A percentile compares a stretch with the other conserved stretches of the same genome.
Conservation (phyloP, 2,113 vertebrate species). For the Lathamus discolor region DNA sequence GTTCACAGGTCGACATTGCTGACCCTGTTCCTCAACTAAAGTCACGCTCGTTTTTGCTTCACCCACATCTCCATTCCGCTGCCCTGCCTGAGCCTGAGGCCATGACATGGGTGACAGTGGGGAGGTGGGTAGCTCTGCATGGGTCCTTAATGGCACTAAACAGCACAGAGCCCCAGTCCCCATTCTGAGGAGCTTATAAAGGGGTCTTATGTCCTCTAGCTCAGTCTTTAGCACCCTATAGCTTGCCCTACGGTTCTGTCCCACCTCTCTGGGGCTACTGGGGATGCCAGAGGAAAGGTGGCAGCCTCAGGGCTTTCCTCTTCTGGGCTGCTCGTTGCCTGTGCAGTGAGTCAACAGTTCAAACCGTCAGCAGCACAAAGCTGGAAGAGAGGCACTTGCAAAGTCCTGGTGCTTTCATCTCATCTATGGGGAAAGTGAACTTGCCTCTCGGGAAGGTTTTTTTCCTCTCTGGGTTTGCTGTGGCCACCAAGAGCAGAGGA, state of each 20-base stretch:
- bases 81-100: neutral
- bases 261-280: neutral
- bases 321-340: neutral
- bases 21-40: neutral
- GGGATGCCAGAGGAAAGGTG: neutral
- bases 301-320: neutral
- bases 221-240: neutral
- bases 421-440: neutral
- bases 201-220: neutral
- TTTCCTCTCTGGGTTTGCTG: neutral
- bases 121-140: neutral
- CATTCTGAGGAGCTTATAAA: neutral
- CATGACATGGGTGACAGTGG: rapidly evolving
- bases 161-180: neutral
- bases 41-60: rapidly evolving
- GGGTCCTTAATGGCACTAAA: neutral
- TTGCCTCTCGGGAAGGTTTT: neutral
- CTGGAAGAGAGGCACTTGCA: neutral
- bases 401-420: neutral
- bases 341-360: rapidly evolving
- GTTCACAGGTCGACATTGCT: neutral
- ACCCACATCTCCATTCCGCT: neutral
- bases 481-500: neutral
- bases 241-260: neutral
- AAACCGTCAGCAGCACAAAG: neutral